Percentiles rank a stretch among this genome's conserved stretches.
Conservation (phyloP, 2,797 vertebrate species). For the Tenualosa ilisha region DNA sequence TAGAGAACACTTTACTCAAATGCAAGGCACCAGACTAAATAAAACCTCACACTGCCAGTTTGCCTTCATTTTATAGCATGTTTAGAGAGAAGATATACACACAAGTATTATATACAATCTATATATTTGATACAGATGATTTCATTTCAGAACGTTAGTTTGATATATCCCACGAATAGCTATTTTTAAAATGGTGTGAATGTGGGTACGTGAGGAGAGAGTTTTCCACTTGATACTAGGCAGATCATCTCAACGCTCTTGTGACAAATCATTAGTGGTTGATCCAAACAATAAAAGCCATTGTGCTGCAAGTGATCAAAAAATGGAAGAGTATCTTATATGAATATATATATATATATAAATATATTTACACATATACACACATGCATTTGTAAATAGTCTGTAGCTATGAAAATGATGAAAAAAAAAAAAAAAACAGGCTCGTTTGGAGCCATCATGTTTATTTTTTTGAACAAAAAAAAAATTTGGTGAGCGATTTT, state of each 20-base stretch:
- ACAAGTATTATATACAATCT: slow-evolving; percentile 34
- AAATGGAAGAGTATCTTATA: not conserved
- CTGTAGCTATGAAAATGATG: not conserved
- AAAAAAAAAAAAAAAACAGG: not conserved
- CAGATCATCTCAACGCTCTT: slow-evolving; percentile 19
- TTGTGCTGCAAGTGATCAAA: slow-evolving; percentile 14
- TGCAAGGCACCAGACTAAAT: slow-evolving; percentile 36
- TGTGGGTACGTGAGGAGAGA: not conserved
- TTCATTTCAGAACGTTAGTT: slow-evolving; percentile 71
- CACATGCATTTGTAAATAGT: not conserved
- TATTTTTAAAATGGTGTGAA: slow-evolving; percentile 69
- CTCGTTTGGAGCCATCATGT: not conserved
- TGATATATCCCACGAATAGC: slow-evolving; percentile 67
- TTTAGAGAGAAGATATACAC: slow-evolving; percentile 25
- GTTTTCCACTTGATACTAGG: slow-evolving; percentile 28
- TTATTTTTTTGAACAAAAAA: slow-evolving; percentile 6
- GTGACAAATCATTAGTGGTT: slow-evolving; percentile 14
- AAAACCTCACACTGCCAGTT: slow-evolving; percentile 57
- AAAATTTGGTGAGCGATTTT: not conserved
- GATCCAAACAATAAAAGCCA: slow-evolving; percentile 5
- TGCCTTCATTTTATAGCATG: slow-evolving; percentile 70
- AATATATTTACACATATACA: not conserved
- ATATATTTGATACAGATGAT: slow-evolving; percentile 74
- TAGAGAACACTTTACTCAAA: slow-evolving; percentile 18
- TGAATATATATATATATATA: not conserved